Percentiles rank a stretch among this genome's conserved stretches.
These are phyloP conservation scores for Leucoma salicis DNA, from an alignment of 2,888 invertebrate genomes.

Conservation along the genomic window DNA sequence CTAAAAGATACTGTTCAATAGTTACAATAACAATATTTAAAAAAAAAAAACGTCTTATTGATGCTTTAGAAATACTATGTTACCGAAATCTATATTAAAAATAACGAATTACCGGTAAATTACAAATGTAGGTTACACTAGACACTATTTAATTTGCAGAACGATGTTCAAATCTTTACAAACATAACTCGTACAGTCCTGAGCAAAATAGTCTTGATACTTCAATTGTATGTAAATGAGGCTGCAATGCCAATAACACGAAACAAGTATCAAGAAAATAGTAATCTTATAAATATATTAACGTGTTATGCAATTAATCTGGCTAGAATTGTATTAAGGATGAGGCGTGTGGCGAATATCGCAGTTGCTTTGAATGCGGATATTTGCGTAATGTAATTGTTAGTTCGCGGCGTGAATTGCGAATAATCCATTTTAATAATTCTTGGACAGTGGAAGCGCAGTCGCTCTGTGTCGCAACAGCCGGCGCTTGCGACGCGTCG, in stretches of 20 bases:
- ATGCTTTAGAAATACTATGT: no score
- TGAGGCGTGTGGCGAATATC: slow-evolving; percentile 46
- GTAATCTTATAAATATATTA: slow-evolving; percentile 14
- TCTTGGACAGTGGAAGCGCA: slow-evolving; percentile 20
- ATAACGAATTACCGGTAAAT: slow-evolving; percentile 19
- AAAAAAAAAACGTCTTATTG: no score
- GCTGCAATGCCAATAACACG: slow-evolving; percentile 19
- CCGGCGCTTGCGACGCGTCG: slow-evolving; percentile 30
- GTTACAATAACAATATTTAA: no score
- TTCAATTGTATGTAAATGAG: slow-evolving; percentile 37
- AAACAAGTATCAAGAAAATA: slow-evolving; percentile 26
- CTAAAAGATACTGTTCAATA: no score
- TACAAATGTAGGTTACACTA: slow-evolving; percentile 35
- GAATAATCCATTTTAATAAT: slow-evolving; percentile 39
- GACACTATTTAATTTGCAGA: slow-evolving; percentile 14
- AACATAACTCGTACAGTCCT: slow-evolving; percentile 6
- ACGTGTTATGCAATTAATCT: slow-evolving; percentile 40
- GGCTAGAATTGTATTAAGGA: slow-evolving; percentile 41
- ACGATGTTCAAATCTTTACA: slow-evolving; percentile 3
- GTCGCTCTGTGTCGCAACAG: slow-evolving; percentile 24
- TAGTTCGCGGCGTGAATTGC: slow-evolving; percentile 52
- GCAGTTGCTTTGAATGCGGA: slow-evolving; percentile 44
- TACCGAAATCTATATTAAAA: no score
- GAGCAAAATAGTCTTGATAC: slow-evolving; percentile 28
- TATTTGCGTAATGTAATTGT: slow-evolving; percentile 63